Base-by-base conservation (phyloP, 2,888 invertebrate species). In the Dione vanillae region DNA sequence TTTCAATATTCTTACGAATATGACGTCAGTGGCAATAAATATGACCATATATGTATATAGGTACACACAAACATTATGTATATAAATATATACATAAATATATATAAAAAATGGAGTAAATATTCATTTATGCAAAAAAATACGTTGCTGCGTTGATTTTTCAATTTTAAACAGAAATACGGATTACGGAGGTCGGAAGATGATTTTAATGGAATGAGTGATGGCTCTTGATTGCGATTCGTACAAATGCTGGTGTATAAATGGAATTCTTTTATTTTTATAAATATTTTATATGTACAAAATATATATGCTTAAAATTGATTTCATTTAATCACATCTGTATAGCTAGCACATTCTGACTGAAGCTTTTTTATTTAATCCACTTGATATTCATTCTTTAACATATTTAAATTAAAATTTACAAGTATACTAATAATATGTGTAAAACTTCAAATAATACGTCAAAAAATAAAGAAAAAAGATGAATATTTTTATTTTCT, bases 131-230 rank as follows among this genome's bases (percentile, higher is more conserved):
- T 61, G 40, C 11, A 49, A 49, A 49, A 6, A 66, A 61, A 20
- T 58, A 67, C 43, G 19, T 16, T 52, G 27, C 14, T 10, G 40
- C 52, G 20, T 52, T 61, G 61, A 45, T 70, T 71, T 67, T 71
- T 49, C 70, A 64, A 52, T 67, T 62, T 67, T 51, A 41, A 62
- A 71, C 47, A 40, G 52, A 54, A 70, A 70, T 52, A 49, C 41
- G 62, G 70, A 56, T 67, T 62, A 67, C 37, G 35, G 40, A 61
- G 27, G 35, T 64, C 12, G 62, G 8, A 49, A 64, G 43, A 64
- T 54, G 52, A 69, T 69, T 56, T 69, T 69, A 69, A 62, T 69
- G 43, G 62, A 69, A 62, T 62, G 43, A 69, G 19, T 64, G 51
- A 51, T 64, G 51, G 40, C 51, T 64, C 64, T 64, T 64, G 64